Conservation (phyloP, 2,113 vertebrate species). For the Callospermophilus lateralis region DNA sequence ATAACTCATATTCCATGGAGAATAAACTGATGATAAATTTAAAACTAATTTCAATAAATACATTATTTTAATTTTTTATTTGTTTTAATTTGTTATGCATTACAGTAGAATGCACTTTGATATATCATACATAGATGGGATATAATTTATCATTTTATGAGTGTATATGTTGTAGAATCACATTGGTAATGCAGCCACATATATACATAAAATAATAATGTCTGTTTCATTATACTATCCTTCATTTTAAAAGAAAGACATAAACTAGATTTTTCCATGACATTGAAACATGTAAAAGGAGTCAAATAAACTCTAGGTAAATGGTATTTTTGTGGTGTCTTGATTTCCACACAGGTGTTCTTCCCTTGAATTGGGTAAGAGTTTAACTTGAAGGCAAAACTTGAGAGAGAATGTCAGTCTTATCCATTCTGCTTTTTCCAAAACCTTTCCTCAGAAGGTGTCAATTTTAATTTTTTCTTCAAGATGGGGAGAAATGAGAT, state of each 20-base stretch:
- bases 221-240: no score
- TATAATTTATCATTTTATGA: no score
- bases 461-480: conserved; percentile 8
- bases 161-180: no score
- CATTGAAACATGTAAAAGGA: background rate
- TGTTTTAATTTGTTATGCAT: no score
- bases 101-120: no score
- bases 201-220: no score
- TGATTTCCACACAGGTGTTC: background rate
- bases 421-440: background rate
- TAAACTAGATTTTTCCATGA: background rate
- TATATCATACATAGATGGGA: no score
- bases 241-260: background rate
- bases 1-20: background rate
- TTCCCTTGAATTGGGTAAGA: background rate
- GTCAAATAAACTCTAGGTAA: background rate
- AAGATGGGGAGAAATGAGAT: background rate
- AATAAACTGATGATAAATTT: conserved; percentile 3
- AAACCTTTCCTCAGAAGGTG: background rate
- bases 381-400: background rate
- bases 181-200: no score
- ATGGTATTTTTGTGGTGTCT: fast-evolving
- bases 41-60: conserved; percentile 16
- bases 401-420: background rate
- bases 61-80: background rate